A percentile compares a stretch with the other conserved stretches of the same genome.
phyloP scores from a whole-genome alignment of 2,113 vertebrate genomes.

The Triplophysa rosa region DNA sequence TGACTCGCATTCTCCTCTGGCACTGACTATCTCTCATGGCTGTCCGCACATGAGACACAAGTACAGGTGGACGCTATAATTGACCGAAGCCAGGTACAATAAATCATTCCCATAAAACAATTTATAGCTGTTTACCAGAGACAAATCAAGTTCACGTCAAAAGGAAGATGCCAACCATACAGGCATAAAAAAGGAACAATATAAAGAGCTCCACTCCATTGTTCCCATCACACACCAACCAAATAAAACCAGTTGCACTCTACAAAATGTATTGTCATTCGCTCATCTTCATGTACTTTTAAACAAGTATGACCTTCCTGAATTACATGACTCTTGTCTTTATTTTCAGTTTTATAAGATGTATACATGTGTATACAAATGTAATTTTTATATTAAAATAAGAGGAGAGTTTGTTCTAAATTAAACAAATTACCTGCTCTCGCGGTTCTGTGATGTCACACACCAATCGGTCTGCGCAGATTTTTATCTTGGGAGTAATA shows the following conservation, averaged over 20 bases:
- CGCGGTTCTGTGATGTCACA: no score
- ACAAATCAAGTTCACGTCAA: constrained; percentile 31
- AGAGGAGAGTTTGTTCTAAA: no score
- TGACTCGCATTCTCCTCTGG: constrained; percentile 12
- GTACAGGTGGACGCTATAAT: constrained; percentile 37
- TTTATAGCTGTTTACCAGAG: constrained; percentile 47
- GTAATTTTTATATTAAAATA: no score
- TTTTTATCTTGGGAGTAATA: no score
- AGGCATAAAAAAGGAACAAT: not conserved
- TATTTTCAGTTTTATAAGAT: no score
- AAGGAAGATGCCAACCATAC: constrained; percentile 11
- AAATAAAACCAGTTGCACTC: not conserved
- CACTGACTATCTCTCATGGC: constrained; percentile 22
- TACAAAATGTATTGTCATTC: no score
- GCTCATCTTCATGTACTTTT: no score
- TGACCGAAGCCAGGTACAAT: constrained; percentile 42
- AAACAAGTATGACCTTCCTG: no score
- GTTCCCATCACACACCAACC: not conserved
- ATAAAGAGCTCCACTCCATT: not conserved
- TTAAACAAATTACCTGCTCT: no score
- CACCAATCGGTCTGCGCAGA: no score
- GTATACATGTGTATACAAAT: no score
- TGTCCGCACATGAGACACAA: constrained; percentile 24
- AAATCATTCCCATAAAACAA: constrained; percentile 47
- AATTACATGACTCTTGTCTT: no score